Conservation (phyloP, 1,140 invertebrate genomes). For the Goniozus legneri region DNA sequence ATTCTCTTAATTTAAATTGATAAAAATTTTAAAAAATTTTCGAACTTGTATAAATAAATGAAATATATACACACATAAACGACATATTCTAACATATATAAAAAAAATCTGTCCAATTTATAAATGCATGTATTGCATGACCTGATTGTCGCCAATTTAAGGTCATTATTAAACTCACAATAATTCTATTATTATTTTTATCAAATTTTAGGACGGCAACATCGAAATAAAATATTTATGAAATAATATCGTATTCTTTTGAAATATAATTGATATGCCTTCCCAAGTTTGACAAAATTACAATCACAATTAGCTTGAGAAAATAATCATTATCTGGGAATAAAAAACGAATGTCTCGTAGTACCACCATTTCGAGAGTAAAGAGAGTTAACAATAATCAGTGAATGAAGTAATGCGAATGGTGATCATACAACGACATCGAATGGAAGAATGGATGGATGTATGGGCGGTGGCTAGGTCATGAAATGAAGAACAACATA, state of each 20-base stretch:
- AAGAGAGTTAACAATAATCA: too few relatives aligned
- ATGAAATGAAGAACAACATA: slow-evolving; percentile 58
- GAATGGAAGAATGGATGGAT: slow-evolving; percentile 41
- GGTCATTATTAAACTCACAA: too few relatives aligned
- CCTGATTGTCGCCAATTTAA: not conserved
- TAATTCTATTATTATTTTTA: too few relatives aligned
- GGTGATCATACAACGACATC: slow-evolving; percentile 3
- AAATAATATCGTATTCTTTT: slow-evolving; percentile 5
- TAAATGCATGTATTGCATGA: not conserved
- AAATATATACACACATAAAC: too few relatives aligned
- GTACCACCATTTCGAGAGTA: not conserved
- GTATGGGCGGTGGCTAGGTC: slow-evolving; percentile 47
- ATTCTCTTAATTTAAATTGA: too few relatives aligned
- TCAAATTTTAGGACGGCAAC: slow-evolving; percentile 18
- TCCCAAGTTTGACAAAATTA: slow-evolving; percentile 37
- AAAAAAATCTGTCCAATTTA: not conserved
- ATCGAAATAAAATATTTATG: not conserved
- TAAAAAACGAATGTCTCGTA: not conserved
- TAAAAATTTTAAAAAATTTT: too few relatives aligned
- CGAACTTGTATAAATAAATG: too few relatives aligned
- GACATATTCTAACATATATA: too few relatives aligned
- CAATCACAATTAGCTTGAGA: slow-evolving; percentile 9
- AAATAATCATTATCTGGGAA: slow-evolving; percentile 4
- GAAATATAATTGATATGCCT: slow-evolving; percentile 3
- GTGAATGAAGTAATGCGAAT: not conserved